phyloP scores from a whole-genome alignment of 2,888 invertebrate species.

The Osmoderma eremita region DNA sequence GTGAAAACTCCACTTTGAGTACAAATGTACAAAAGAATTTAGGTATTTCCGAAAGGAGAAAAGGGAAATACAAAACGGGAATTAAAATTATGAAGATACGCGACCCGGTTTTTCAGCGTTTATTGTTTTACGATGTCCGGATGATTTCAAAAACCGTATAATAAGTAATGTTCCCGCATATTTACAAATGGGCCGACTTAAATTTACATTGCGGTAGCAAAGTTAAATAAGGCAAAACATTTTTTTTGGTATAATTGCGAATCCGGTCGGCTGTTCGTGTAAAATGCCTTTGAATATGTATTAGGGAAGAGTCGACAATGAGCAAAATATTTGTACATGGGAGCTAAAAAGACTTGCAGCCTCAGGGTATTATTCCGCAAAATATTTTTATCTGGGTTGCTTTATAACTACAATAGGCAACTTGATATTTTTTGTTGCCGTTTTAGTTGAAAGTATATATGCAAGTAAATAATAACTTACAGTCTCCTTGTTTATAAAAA shows the following conservation, averaged over 20 bases:
- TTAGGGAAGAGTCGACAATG: neutral
- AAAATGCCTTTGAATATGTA: constrained; percentile 25
- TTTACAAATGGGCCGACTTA: constrained; percentile 31
- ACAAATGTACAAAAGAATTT: too few relatives aligned
- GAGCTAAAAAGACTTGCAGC: too few relatives aligned
- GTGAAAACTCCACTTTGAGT: too few relatives aligned
- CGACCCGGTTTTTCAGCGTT: constrained; percentile 6
- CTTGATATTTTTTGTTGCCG: too few relatives aligned
- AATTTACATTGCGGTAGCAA: constrained; percentile 31
- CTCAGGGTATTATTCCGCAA: neutral
- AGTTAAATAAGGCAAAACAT: constrained; percentile 13
- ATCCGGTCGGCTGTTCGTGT: neutral
- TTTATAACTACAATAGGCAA: too few relatives aligned
- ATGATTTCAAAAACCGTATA: constrained; percentile 27
- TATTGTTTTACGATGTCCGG: constrained; percentile 33
- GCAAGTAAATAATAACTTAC: too few relatives aligned
- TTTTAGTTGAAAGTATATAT: too few relatives aligned
- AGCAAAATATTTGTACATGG: neutral
- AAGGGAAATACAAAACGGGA: neutral
- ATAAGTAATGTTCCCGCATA: constrained; percentile 23
- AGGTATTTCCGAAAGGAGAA: constrained; percentile 1
- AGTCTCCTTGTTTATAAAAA: too few relatives aligned
- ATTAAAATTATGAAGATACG: neutral
- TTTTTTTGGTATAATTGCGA: constrained; percentile 20
- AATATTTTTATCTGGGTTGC: too few relatives aligned